Percentiles rank a stretch among this genome's conserved stretches.
Evolutionary conservation across 2,113 vertebrate species (phyloP).

Genomic region (Ameiurus melas): DNA sequence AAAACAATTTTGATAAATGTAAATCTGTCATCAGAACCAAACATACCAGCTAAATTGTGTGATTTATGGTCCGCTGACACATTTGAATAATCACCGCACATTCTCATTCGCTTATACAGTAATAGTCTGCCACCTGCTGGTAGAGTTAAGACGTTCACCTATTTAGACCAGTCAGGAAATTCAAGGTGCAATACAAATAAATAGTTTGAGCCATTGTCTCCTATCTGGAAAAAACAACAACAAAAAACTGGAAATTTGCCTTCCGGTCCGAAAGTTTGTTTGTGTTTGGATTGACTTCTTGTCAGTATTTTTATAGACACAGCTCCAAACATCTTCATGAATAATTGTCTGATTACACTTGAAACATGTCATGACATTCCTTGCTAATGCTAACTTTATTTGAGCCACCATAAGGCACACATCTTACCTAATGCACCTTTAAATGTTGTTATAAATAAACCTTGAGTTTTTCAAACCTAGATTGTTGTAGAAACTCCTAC

Average conservation of each 20-base stretch:
- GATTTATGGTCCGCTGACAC: neutral
- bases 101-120: neutral
- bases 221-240: neutral
- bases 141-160: neutral
- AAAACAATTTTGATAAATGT: constrained; percentile 5
- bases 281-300: no score
- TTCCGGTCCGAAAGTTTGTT: no score
- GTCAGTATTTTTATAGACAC: no score
- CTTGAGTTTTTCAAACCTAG: neutral
- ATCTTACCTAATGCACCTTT: neutral
- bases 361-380: neutral
- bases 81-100: neutral
- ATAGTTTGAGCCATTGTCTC: neutral
- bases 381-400: neutral
- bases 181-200: neutral
- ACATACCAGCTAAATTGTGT: neutral
- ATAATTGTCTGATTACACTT: neutral
- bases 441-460: neutral
- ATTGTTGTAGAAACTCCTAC: neutral
- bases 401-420: neutral
- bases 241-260: neutral
- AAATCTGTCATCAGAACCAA: neutral
- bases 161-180: neutral
- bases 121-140: constrained; percentile 26
- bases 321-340: no score